A percentile compares a stretch with the other conserved stretches of the same genome.
phyloP scores from a whole-genome alignment of 2,113 vertebrate genomes.

The Motacilla alba region DNA sequence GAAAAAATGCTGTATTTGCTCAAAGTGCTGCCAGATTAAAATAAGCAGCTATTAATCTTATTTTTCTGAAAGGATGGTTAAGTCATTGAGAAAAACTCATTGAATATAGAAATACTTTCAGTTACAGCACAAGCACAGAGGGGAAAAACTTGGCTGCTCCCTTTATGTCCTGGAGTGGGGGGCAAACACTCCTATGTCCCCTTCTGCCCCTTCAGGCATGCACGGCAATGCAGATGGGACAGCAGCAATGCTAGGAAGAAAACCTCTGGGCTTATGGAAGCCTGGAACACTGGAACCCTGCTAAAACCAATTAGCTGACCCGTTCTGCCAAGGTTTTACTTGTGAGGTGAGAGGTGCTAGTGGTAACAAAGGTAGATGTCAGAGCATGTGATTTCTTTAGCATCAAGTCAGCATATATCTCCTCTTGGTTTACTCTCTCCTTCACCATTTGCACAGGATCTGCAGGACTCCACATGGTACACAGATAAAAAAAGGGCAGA shows the following conservation, averaged over 20 bases:
- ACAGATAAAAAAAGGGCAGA: background rate
- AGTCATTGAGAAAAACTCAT: slow-evolving; percentile 32
- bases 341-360: background rate
- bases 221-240: background rate
- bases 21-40: slow-evolving; percentile 55
- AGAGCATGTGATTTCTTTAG: background rate
- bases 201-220: background rate
- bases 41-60: slow-evolving; percentile 39
- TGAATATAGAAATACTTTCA: background rate
- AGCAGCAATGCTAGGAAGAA: background rate
- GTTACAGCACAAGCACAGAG: background rate
- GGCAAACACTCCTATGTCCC: background rate
- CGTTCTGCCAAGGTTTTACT: background rate
- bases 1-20: slow-evolving; percentile 55
- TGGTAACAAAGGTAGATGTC: background rate
- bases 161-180: background rate
- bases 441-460: background rate
- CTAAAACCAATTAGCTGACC: background rate
- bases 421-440: background rate
- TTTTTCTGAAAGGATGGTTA: slow-evolving; percentile 26
- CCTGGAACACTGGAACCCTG: background rate
- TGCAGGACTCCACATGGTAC: background rate
- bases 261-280: background rate
- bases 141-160: background rate
- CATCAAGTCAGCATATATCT: background rate